Conservation (phyloP, 1,140 invertebrate species). For the Thaumatotibia leucotreta region DNA sequence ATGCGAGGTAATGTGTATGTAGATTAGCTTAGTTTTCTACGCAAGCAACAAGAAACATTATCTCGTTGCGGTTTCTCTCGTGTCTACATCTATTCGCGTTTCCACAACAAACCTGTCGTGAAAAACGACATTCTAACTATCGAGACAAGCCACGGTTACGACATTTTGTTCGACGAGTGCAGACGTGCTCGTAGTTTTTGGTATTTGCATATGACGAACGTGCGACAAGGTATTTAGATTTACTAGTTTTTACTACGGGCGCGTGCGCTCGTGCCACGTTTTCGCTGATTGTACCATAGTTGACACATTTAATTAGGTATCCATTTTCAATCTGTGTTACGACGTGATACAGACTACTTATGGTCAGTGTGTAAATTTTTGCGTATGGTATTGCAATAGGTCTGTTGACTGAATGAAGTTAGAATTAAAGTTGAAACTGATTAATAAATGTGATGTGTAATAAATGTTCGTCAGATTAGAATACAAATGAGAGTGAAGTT, state of each 20-base stretch:
- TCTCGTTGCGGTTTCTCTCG: constrained; percentile 31
- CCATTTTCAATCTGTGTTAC: not conserved
- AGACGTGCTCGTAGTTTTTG: not conserved
- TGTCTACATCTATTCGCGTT: constrained; percentile 32
- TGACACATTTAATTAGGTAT: not conserved
- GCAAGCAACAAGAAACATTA: constrained; percentile 16
- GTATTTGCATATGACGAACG: constrained; percentile 1
- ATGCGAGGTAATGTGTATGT: not conserved
- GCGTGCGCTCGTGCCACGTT: not conserved
- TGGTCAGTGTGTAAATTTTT: not conserved
- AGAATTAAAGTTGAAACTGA: too few species aligned
- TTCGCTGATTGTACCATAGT: not conserved
- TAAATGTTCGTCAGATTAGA: not conserved
- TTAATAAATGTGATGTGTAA: not conserved
- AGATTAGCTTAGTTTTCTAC: not conserved
- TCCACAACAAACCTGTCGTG: constrained; percentile 22
- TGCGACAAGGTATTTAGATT: not conserved
- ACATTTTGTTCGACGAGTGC: not conserved
- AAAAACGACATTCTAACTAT: not conserved
- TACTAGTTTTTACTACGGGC: not conserved
- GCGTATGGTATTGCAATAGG: not conserved
- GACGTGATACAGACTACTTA: not conserved
- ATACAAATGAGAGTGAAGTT: not conserved
- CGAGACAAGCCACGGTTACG: not conserved
- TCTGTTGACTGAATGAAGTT: too few species aligned